Percentiles rank a stretch among this genome's conserved stretches.
Conservation (phyloP, 2,888 invertebrate genomes). For the Heteromyza rotundicornis region DNA sequence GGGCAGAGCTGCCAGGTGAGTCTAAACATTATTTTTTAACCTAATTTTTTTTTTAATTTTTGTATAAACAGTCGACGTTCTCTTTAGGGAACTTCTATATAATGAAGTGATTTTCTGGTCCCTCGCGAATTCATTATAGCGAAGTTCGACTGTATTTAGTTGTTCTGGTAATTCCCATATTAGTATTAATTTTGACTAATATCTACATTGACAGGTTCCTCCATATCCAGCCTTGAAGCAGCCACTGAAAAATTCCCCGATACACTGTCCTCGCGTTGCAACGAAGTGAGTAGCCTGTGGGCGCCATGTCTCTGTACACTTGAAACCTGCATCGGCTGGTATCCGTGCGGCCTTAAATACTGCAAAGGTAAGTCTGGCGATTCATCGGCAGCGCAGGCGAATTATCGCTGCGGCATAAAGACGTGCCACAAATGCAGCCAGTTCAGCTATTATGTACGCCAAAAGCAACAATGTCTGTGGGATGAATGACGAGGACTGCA, state of each 20-base stretch:
- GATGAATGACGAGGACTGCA: conserved; percentile 70
- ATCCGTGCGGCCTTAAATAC: conserved; percentile 93
- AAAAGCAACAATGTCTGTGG: conserved; percentile 83
- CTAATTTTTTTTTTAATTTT: background rate
- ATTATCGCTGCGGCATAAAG: conserved; percentile 94
- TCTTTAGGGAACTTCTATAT: too few relatives aligned
- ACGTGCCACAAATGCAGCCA: conserved; percentile 90
- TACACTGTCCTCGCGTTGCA: conserved; percentile 66
- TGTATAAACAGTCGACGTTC: background rate
- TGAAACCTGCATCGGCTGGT: conserved; percentile 93
- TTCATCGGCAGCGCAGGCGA: conserved; percentile 64
- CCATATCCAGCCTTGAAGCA: conserved; percentile 74
- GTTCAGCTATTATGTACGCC: conserved; percentile 84
- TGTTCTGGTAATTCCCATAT: background rate
- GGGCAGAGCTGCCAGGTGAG: conserved; percentile 79
- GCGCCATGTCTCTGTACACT: conserved; percentile 84
- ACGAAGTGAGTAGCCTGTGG: conserved; percentile 72
- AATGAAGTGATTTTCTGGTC: too few relatives aligned
- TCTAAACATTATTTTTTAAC: background rate
- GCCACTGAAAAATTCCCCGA: conserved; percentile 76
- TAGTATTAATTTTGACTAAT: too few relatives aligned
- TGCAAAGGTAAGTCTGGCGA: conserved; percentile 83
- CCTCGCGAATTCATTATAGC: too few relatives aligned
- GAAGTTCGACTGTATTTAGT: too few relatives aligned
- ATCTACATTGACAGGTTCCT: conserved; percentile 66